Evolutionary conservation across 2,797 vertebrate species (phyloP).

Genomic region (Gambusia yucatana): DNA sequence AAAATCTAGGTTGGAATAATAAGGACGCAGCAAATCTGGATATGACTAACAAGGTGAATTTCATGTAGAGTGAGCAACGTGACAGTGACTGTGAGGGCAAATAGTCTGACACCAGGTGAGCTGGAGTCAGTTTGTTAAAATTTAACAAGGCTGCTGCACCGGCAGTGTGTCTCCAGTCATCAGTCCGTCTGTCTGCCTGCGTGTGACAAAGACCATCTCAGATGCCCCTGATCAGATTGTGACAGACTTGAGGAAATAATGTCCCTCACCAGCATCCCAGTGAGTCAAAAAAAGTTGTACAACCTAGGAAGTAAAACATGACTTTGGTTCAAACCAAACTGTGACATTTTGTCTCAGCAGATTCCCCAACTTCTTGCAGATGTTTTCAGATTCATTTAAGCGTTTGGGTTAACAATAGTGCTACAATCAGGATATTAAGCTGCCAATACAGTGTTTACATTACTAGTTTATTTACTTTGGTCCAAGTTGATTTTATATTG

Average conservation of each 20-base stretch:
- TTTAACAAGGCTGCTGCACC: slow-evolving; percentile 54
- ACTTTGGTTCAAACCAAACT: slow-evolving; percentile 16
- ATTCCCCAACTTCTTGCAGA: not conserved
- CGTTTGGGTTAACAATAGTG: not conserved
- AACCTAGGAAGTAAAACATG: slow-evolving; percentile 8
- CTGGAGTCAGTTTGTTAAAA: slow-evolving; percentile 53
- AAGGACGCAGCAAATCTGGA: slow-evolving; percentile 32
- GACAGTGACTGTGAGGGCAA: slow-evolving; percentile 36
- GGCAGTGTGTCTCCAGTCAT: slow-evolving; percentile 6
- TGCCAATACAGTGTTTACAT: not conserved
- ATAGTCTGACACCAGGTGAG: slow-evolving; percentile 45
- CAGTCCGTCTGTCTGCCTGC: slow-evolving; percentile 10
- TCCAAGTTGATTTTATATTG: not conserved
- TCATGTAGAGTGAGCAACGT: slow-evolving; percentile 43
- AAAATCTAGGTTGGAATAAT: slow-evolving; percentile 34
- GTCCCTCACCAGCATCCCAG: not conserved
- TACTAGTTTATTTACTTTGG: not conserved
- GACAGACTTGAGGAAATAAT: slow-evolving; percentile 23
- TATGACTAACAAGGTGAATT: slow-evolving; percentile 44
- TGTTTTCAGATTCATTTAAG: not conserved
- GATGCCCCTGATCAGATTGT: slow-evolving; percentile 15
- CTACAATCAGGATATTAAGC: not conserved
- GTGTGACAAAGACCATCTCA: slow-evolving; percentile 15
- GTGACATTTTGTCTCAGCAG: not conserved
- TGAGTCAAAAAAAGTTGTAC: slow-evolving; percentile 11